Evolutionary conservation across 1,140 invertebrate species (phyloP), one percentile per base, ranked within the genome.

Genomic region (Zelostemma sp.): DNA sequence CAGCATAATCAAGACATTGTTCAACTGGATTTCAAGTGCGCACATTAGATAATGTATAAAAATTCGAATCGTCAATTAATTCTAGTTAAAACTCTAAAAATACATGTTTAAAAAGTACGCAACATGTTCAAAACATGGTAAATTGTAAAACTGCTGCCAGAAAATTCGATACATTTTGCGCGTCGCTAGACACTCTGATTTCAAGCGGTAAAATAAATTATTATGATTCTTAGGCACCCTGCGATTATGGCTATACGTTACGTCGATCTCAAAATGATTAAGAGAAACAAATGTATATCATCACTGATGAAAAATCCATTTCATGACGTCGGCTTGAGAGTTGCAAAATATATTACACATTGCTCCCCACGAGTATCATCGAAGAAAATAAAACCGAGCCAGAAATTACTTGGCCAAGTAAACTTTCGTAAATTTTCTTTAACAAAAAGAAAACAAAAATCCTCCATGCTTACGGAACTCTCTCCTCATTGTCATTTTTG

Each of bases 201-300:
- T 40, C 58, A 48, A 72, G 4, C 40, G 35, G 58, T 28, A 60
- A 45, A 17, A 59, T 61, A 63, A 45, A 60, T 68, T 65, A 66
- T 65, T 61, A 62, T 17, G 19, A 57, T 58, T 49, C 49, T 75
- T 72, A 73, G 74, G 72, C 71, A 72, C 74, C 71, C 67, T 73
- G 68, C 68, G 68, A 66, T 76, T 69, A 69, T 75, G 71, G 64
- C 70, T 54, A 65, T 67, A 51, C 18, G 57, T 54, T 35, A 41
- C 56, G 57, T 61, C 40, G 57, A 70, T 31, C 8, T 31, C 61
- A 63, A 48, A 16, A 46, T 16, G 15, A 5, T 1, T n/a, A 46
- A 46, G 1, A 46, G 6, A 46, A 46, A 46, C 19, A 17, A 46
- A 46, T 46, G 14, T 18, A 16, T 47, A 54, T 46, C 25, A 38